A percentile compares a stretch with the other conserved stretches of the same genome.
These are phyloP conservation scores for Lymantria dispar DNA, from an alignment of 2,888 invertebrate genomes.

Conservation along the genomic window DNA sequence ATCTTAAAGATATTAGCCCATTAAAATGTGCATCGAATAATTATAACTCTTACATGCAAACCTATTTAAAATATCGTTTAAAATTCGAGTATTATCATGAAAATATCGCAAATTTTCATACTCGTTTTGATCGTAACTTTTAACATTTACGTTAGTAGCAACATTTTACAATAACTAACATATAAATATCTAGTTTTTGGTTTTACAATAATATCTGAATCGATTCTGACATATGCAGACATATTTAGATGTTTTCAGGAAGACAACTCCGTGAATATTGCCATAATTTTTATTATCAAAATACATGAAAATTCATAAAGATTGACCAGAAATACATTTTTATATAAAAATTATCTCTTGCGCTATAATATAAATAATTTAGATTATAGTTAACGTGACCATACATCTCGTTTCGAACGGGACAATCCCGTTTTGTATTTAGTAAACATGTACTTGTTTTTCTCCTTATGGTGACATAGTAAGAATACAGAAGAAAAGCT, in stretches of 20 bases:
- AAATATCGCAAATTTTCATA: constrained; percentile 19
- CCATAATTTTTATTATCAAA: constrained; percentile 9
- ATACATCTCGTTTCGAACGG: too few relatives aligned
- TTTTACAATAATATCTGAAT: constrained; percentile 23
- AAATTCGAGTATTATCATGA: constrained; percentile 51
- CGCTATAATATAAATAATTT: background rate
- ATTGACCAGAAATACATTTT: background rate
- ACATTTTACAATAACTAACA: constrained; percentile 32
- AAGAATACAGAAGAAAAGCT: too few relatives aligned
- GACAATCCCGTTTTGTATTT: too few relatives aligned
- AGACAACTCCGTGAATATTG: constrained; percentile 35
- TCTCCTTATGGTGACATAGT: too few relatives aligned
- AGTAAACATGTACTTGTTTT: too few relatives aligned
- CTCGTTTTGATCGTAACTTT: background rate
- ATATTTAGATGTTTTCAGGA: constrained; percentile 27
- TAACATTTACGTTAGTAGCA: background rate
- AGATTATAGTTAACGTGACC: too few relatives aligned
- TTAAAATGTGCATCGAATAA: constrained; percentile 25
- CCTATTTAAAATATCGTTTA: constrained; percentile 38
- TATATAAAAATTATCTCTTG: constrained; percentile 2
- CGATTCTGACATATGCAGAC: constrained; percentile 17
- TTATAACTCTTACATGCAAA: constrained; percentile 35
- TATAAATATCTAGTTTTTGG: constrained; percentile 33
- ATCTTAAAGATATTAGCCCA: constrained; percentile 1
- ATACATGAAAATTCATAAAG: constrained; percentile 8